Conservation (phyloP, 37 sponge, comb jelly and placozoan genomes). For the Ianthella basta region DNA sequence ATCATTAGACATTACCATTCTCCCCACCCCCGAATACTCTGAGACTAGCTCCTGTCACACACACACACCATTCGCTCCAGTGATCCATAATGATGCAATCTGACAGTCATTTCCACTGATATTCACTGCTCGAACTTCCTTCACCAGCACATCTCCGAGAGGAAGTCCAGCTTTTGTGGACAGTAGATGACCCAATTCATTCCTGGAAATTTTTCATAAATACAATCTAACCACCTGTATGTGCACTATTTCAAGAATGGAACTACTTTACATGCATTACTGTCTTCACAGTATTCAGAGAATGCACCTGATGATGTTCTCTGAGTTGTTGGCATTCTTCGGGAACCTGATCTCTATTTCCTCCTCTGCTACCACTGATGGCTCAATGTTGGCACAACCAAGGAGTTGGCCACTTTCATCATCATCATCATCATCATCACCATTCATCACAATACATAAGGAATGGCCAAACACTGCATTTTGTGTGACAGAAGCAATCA, state of each 20-base stretch:
- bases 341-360: not conserved
- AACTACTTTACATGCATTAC: no score
- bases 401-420: not conserved
- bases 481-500: no score
- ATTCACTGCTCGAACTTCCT: not conserved
- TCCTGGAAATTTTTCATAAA: no score
- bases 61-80: no score
- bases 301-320: not conserved
- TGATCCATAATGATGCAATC: no score
- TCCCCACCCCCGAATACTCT: slow-evolving; percentile 51
- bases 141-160: slow-evolving; percentile 2
- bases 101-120: no score
- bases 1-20: no score
- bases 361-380: not conserved
- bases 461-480: not conserved
- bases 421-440: no score
- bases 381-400: not conserved
- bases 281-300: no score
- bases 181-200: not conserved
- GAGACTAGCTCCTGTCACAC: no score
- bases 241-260: no score
- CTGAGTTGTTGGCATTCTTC: not conserved
- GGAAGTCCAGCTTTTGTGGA: not conserved
- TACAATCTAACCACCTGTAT: no score
- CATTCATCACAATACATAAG: not conserved